Evolutionary conservation across 2,888 invertebrate species (phyloP).

Genomic region (Suillia variegata): DNA sequence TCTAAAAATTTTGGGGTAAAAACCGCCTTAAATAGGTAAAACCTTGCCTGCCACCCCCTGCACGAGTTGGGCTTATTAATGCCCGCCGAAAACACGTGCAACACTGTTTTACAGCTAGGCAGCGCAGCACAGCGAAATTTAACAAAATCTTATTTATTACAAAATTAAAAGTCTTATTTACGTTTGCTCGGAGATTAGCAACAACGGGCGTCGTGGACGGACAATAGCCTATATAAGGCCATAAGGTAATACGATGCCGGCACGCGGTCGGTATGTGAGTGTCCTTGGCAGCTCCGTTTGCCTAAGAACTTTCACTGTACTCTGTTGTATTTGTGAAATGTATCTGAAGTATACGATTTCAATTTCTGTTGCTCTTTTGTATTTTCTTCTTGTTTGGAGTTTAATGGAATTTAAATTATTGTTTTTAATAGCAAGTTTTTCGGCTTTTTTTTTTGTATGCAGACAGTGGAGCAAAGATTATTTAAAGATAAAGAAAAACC

Average conservation of each 20-base stretch:
- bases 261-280: neutral
- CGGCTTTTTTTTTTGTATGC: too few relatives aligned
- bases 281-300: too few relatives aligned
- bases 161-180: conserved; percentile 51
- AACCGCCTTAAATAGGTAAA: neutral
- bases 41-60: neutral
- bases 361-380: too few relatives aligned
- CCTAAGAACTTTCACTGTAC: too few relatives aligned
- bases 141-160: conserved; percentile 47
- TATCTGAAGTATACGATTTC: too few relatives aligned
- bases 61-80: conserved; percentile 38
- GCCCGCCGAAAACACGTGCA: conserved; percentile 38
- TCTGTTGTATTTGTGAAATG: too few relatives aligned
- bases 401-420: too few relatives aligned
- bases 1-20: conserved; percentile 23
- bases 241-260: neutral
- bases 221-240: neutral
- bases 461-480: too few relatives aligned
- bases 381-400: too few relatives aligned
- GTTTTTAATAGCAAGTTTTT: too few relatives aligned
- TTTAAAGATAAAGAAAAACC: too few relatives aligned
- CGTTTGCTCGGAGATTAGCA: conserved; percentile 21
- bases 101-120: conserved; percentile 4
- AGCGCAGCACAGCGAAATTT: conserved; percentile 30
- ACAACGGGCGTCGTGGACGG: too few relatives aligned